phyloP scores from a whole-genome alignment of 1,140 invertebrate species.

The Drosophila gunungcola region DNA sequence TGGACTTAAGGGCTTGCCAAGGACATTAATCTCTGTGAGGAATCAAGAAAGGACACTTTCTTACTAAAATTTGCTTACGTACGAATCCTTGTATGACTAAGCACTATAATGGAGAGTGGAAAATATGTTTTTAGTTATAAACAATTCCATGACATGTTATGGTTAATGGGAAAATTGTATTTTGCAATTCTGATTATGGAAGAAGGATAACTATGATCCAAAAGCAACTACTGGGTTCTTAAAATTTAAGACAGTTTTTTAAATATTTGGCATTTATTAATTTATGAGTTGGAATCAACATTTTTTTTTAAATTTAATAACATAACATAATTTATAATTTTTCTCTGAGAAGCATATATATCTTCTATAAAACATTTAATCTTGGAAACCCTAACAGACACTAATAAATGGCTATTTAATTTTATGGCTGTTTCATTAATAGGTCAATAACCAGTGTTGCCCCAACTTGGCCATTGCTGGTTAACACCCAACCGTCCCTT shows the following conservation, averaged over 20 bases:
- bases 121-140: conserved; percentile 14
- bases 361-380: conserved; percentile 21
- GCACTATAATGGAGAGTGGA: conserved; percentile 2
- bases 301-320: too few species aligned
- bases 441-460: conserved; percentile 56
- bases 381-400: not conserved
- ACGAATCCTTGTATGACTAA: conserved; percentile 13
- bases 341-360: not conserved
- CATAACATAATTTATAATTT: too few species aligned
- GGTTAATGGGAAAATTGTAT: not conserved
- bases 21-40: conserved; percentile 21
- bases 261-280: too few species aligned
- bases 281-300: too few species aligned
- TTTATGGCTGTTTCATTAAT: conserved; percentile 75
- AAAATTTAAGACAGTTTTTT: too few species aligned
- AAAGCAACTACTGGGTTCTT: too few species aligned
- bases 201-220: too few species aligned
- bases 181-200: too few species aligned
- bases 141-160: not conserved
- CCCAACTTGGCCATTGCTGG: conserved; percentile 39
- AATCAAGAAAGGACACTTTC: conserved; percentile 2
- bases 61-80: conserved; percentile 12
- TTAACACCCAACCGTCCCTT: conserved; percentile 10
- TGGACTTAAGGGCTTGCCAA: conserved; percentile 39
- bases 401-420: conserved; percentile 62